Base-by-base conservation (phyloP, 2,888 invertebrate genomes). In the Phaonia tiefii region DNA sequence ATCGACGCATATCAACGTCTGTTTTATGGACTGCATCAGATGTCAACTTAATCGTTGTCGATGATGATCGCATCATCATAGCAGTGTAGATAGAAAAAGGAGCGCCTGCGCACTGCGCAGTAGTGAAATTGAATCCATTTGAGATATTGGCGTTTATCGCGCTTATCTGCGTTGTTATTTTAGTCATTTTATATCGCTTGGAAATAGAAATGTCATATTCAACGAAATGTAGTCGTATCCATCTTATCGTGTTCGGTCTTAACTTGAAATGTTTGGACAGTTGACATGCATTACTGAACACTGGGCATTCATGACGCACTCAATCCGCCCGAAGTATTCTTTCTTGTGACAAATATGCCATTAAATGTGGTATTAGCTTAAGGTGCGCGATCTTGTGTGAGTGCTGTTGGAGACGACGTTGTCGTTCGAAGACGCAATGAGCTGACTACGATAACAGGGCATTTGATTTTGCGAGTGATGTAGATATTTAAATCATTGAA, bases 161-260 rank as follows among this genome's bases (percentile, higher is more conserved):
- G 88, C 88, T 88, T 87, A 86, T 86, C 87, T 85, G 81, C 85
- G 86, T 86, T 85, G 86, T 85, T 60, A 37, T 63, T 60, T 72
- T 84, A 85, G 86, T 86, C 87, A 87, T 86, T 87, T 87, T 87
- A 88, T 88, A 86, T 86, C 86, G 86, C 86, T 86, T 17, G 86
- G 74, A 63, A 80, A 79, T 71, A 20, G 67, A 71, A 82, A 73
- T 76, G 86, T 85, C 88, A 88, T 85, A 77, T 82, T 69, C 77
- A 75, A 31, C 49, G 80, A 80, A 66, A 71, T 69, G 69, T n/a
- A n/a, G n/a, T n/a, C n/a, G n/a, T 74, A 63, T 67, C 56, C 75
- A 67, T 72, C 69, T 84, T 84, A 87, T 87, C 85, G 69, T 37
- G 44, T 82, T 82, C 75, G 83, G 85, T 86, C 86, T 87, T 86